Conservation (phyloP, 2,113 vertebrate species). For the Cyanistes caeruleus region DNA sequence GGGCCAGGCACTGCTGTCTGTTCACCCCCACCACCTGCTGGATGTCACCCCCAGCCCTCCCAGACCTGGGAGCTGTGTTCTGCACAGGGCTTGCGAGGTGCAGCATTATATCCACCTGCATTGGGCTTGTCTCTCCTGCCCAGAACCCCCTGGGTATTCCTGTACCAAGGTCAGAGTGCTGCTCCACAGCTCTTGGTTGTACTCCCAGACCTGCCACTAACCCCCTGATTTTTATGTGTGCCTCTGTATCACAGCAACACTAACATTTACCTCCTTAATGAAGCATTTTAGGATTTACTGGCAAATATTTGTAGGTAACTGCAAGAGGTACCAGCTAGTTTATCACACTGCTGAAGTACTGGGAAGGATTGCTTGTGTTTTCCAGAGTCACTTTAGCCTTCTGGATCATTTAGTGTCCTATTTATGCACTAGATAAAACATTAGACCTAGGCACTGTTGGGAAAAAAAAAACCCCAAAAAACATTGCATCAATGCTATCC, state of each 20-base stretch:
- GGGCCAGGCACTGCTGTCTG: not conserved
- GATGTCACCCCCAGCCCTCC: fast-evolving
- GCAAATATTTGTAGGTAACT: not conserved
- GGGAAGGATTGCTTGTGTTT: not conserved
- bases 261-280: not conserved
- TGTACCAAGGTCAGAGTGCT: fast-evolving
- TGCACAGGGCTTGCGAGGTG: fast-evolving
- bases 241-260: not conserved
- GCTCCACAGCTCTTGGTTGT: not conserved
- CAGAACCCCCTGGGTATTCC: fast-evolving
- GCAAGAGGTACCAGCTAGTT: not conserved
- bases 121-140: fast-evolving
- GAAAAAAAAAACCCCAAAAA: not conserved
- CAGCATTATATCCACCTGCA: fast-evolving
- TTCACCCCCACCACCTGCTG: too few species aligned
- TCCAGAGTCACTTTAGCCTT: not conserved
- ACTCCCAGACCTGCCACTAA: not conserved
- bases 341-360: not conserved
- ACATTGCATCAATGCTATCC: not conserved
- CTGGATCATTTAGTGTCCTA: not conserved
- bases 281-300: not conserved
- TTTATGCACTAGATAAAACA: not conserved
- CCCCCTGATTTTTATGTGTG: not conserved
- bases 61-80: too few species aligned
- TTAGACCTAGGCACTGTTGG: not conserved